phyloP scores from a whole-genome alignment of 2,797 vertebrate species.

The Cercopithecus hamlyni region DNA sequence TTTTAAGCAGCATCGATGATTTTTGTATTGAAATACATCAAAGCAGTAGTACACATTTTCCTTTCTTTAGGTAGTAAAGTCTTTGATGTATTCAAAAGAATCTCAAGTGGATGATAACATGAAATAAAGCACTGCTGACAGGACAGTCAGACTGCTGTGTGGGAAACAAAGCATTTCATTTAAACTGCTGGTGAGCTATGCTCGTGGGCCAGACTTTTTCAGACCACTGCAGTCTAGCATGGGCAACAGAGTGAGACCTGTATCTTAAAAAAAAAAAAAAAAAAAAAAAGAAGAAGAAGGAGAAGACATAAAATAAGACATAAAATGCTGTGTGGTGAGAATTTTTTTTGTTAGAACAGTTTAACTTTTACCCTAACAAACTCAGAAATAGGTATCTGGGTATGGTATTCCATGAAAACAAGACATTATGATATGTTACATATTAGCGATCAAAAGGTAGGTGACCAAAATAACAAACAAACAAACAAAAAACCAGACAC shows the following conservation, averaged over 20 bases:
- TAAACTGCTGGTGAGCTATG: too few relatives aligned
- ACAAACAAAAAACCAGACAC: neutral
- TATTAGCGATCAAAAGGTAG: neutral
- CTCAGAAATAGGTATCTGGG: neutral
- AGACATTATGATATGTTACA: neutral
- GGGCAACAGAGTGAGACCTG: rapidly evolving
- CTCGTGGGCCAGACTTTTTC: too few relatives aligned
- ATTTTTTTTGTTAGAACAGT: neutral
- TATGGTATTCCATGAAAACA: neutral
- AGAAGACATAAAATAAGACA: too few relatives aligned
- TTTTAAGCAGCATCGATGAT: neutral
- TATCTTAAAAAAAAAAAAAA: too few relatives aligned
- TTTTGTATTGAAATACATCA: neutral
- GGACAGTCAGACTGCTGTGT: neutral
- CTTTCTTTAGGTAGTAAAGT: neutral
- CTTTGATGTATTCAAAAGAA: neutral
- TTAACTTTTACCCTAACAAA: neutral
- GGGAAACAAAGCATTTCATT: neutral
- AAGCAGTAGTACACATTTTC: neutral
- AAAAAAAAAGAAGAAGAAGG: too few relatives aligned
- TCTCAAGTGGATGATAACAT: neutral
- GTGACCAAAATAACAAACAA: neutral
- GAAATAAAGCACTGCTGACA: neutral
- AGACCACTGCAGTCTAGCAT: too few relatives aligned
- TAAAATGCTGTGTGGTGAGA: neutral